Evolutionary conservation across 2,888 invertebrate species (phyloP), one percentile per base, ranked within the genome.

Genomic region (Cancer borealis): DNA sequence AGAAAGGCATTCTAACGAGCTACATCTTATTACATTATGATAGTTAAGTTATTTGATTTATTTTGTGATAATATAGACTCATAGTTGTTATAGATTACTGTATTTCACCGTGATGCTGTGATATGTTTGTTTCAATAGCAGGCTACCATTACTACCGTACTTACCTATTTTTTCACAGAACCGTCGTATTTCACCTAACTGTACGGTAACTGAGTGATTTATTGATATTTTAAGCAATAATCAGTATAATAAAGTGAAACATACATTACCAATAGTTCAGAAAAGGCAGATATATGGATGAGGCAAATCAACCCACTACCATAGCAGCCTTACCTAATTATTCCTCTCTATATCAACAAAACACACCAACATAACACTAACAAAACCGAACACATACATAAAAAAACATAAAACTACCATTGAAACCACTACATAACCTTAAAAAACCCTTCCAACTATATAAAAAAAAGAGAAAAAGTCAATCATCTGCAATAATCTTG

Each of bases 111-210:
- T 84, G 84, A 84, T 84, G 84, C 84, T 84, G 39, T 14, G 84
- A 39, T 10, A 3, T 39, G 84, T 84, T 84, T 84, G 84, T 84
- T 39, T 84, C 84, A 84, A 84, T 84, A 84, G 84, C 84, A 30
- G 84, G 30, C 84, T 84, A 84, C 84, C 84, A 84, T 84, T 1
- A 30, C 39, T 84, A 84, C 84, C 84, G 84, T 84, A 84, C 84
- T 84, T 4, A 39, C 39, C 84, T 84, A 84, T 39, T 84, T 84
- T 39, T 39, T 30, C 30, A 12, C 39, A 39, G 39, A 39, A 84
- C 10, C 12, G 10, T 39, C 39, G 14, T 30, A 30, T 39, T 79
- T n/a, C 14, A n/a, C 10, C 1, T 3, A 8, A 84, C 14, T 84
- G 14, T 14, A 3, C 39, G 3, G 2, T 0, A 14, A 30, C 39